These are phyloP conservation scores for Caenorhabditis sp. DNA, from an alignment of 2,888 invertebrate species.

Conservation along the genomic window DNA sequence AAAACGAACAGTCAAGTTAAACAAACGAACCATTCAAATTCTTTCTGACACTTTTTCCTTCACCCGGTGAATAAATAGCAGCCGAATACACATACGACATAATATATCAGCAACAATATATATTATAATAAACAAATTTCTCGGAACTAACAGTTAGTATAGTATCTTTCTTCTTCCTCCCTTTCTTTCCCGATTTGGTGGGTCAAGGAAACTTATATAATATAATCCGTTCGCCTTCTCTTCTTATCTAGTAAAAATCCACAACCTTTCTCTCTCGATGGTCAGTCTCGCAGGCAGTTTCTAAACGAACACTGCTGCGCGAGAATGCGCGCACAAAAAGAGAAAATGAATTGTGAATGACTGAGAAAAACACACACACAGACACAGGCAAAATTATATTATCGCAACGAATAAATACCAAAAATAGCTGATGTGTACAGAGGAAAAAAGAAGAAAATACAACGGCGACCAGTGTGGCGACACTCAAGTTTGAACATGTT, in stretches of 20 bases:
- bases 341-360: slow-evolving; percentile 16
- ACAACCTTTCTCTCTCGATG: slow-evolving; percentile 1
- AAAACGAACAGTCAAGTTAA: no score
- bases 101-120: slow-evolving; percentile 5
- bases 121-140: background rate
- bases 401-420: slow-evolving; percentile 18
- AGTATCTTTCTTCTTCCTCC: slow-evolving; percentile 5
- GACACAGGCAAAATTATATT: background rate
- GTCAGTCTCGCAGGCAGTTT: background rate
- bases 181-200: slow-evolving; percentile 7
- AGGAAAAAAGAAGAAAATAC: background rate
- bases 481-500: slow-evolving; percentile 41
- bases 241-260: slow-evolving; percentile 1
- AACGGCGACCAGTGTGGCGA: slow-evolving; percentile 6
- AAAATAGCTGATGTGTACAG: slow-evolving; percentile 28
- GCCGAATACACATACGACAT: slow-evolving; percentile 58
- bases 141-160: slow-evolving; percentile 29
- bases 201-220: slow-evolving; percentile 37
- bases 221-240: background rate
- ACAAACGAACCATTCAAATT: slow-evolving; percentile 39
- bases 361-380: slow-evolving; percentile 18
- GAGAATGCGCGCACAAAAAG: background rate
- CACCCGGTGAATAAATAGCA: slow-evolving; percentile 56
- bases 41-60: slow-evolving; percentile 48
- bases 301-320: background rate